Conservation (phyloP, 2,888 invertebrate species). For the Nysson spinosus region DNA sequence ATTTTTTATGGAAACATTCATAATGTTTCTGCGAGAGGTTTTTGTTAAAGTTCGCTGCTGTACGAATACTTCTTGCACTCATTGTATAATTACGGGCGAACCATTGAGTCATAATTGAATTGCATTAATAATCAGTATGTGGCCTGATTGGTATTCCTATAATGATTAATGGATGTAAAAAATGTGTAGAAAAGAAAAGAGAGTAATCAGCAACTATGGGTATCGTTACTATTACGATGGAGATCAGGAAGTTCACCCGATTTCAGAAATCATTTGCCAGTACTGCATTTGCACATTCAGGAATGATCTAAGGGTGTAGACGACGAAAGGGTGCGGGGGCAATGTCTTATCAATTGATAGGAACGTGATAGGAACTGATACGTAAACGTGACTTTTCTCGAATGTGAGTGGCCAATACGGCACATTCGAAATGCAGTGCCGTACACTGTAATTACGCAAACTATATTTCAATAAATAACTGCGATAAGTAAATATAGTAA, state of each 20-base stretch:
- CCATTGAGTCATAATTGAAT: too few relatives aligned
- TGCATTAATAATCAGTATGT: too few relatives aligned
- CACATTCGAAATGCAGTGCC: constrained; percentile 12
- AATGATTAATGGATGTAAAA: too few relatives aligned
- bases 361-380: constrained; percentile 50
- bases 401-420: constrained; percentile 18
- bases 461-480: neutral
- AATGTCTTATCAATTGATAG: constrained; percentile 57
- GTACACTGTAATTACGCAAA: constrained; percentile 9
- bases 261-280: constrained; percentile 15
- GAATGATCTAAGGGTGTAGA: constrained; percentile 1
- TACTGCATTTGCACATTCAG: constrained; percentile 12
- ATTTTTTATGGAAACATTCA: too few relatives aligned
- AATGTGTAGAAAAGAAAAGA: too few relatives aligned
- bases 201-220: too few relatives aligned
- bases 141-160: too few relatives aligned
- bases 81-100: too few relatives aligned
- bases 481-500: neutral
- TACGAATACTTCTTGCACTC: too few relatives aligned
- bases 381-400: constrained; percentile 47
- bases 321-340: constrained; percentile 27
- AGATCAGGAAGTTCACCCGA: neutral
- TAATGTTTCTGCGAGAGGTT: too few relatives aligned
- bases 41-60: too few relatives aligned
- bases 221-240: neutral